Evolutionary conservation across 1,140 invertebrate species (phyloP), one percentile per base, ranked within the genome.

Genomic region (Platyscapa corneri): DNA sequence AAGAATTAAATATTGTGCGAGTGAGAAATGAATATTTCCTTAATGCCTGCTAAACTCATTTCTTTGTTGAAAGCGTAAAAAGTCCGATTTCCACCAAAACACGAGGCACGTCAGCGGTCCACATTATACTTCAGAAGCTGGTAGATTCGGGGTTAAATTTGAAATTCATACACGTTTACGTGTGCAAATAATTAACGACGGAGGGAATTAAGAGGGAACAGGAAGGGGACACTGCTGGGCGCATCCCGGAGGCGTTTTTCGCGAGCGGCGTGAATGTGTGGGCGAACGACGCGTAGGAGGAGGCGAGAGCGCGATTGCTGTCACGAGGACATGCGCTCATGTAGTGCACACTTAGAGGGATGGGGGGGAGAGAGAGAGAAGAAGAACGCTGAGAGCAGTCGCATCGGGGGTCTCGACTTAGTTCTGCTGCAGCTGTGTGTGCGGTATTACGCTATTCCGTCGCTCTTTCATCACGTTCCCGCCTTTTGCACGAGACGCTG

Each of bases 341-440:
- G 23, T 60, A 60, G 23, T 60, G 5, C 56, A 60, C 20, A 14
- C 3, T 10, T 1, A 14, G 64, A 34, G 64, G n/a, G 7, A 30
- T 0, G 64, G 64, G 14, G 64, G 12, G 64, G 64, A 34, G 64
- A 2, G 64, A 67, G 64, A 34, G n/a, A 34, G 64, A 34, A 30
- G 1, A 20, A 67, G 64, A 30, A 30, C 10, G 64, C n/a, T 12
- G 64, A 23, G 46, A 77, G 46, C 49, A 32, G 46, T 39, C 12
- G 75, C 32, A 1, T 77, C 46, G 42, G 75, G n/a, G 75, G 75
- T 20, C 75, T 42, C 32, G 75, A 53, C 53, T 56, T 53, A 78
- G 76, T 78, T 56, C 30, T 60, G n/a, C 30, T 27, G 32, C 53
- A 27, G 76, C 76, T 56, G 46, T 49, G 56, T 2, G 2, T n/a